phyloP scores from a whole-genome alignment of 2,797 vertebrate species.

The Setipinna tenuifilis region DNA sequence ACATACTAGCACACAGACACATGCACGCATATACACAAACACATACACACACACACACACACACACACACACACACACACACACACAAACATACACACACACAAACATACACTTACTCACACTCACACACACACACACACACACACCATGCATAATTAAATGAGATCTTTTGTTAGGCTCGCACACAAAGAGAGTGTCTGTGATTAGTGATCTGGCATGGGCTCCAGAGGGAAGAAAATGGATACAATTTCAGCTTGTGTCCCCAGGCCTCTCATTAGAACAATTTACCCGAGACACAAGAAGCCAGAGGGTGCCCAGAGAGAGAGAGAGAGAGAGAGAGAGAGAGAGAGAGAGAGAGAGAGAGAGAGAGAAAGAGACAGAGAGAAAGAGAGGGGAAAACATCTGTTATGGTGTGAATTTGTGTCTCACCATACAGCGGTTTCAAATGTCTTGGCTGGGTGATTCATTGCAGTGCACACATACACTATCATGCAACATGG shows the following conservation, averaged over 20 bases:
- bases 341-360: too few species aligned
- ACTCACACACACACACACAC: neutral
- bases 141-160: conserved; percentile 30
- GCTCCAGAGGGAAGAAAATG: conserved; percentile 22
- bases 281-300: conserved; percentile 7
- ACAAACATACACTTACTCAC: too few species aligned
- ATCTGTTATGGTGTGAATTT: conserved; percentile 20
- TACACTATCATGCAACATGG: neutral
- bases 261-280: conserved; percentile 8
- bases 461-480: neutral
- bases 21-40: too few species aligned
- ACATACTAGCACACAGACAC: too few species aligned
- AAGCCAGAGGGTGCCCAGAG: neutral
- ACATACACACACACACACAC: too few species aligned
- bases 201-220: conserved; percentile 38
- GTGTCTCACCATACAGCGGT: neutral
- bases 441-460: neutral
- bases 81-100: too few species aligned
- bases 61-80: too few species aligned
- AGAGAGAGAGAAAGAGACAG: neutral
- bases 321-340: neutral
- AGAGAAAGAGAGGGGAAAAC: neutral
- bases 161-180: conserved; percentile 37
- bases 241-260: conserved; percentile 33
- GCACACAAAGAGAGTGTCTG: conserved; percentile 31